Evolutionary conservation across 2,888 invertebrate species (phyloP).

Genomic region (Parnassius orleans): DNA sequence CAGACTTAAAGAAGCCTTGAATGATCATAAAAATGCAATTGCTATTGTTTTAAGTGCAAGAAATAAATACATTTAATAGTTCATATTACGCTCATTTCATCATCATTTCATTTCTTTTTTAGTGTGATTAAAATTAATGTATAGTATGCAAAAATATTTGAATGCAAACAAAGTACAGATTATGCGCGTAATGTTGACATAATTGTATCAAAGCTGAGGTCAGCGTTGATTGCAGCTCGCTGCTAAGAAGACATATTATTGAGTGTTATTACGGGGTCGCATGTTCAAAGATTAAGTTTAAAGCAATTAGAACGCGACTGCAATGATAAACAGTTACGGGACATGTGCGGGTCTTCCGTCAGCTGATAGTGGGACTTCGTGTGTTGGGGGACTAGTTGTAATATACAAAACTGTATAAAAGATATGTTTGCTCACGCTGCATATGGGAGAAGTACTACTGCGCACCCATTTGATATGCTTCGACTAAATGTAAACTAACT

Average conservation of each 20-base stretch:
- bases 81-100: no score
- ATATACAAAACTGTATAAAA: no score
- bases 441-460: no score
- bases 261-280: conserved; percentile 21
- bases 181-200: conserved; percentile 1
- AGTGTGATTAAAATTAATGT: background rate
- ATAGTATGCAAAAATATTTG: conserved; percentile 2
- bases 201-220: conserved; percentile 29
- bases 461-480: no score
- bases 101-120: no score
- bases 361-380: background rate
- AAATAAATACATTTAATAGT: no score
- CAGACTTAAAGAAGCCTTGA: no score
- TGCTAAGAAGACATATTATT: conserved; percentile 5
- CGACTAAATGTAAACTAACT: no score
- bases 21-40: no score
- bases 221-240: conserved; percentile 23
- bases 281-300: conserved; percentile 12
- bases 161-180: conserved; percentile 11
- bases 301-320: conserved; percentile 21
- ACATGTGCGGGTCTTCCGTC: background rate
- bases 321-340: conserved; percentile 8
- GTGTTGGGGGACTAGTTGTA: no score
- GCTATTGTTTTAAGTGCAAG: no score
- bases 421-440: no score